A percentile compares a stretch with the other conserved stretches of the same genome.
phyloP scores from a whole-genome alignment of 2,113 vertebrate species.

The Colius striatus region DNA sequence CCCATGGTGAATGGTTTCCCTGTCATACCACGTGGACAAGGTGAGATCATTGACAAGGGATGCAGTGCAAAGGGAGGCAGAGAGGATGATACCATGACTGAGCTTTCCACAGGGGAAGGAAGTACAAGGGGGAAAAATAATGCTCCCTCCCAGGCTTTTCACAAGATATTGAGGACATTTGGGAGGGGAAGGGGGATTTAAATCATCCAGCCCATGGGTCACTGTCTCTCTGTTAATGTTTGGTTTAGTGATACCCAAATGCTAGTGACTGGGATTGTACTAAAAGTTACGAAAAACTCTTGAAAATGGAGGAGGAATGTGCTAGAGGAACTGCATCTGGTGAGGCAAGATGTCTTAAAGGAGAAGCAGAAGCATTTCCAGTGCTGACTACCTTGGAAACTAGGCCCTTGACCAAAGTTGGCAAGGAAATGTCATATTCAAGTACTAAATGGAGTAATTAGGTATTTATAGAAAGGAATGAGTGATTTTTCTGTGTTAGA shows the following conservation, averaged over 20 bases:
- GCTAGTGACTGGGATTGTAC: not conserved
- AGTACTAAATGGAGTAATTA: not conserved
- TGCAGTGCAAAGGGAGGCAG: not conserved
- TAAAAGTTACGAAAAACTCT: not conserved
- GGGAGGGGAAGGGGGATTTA: not conserved
- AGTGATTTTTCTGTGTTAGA: not conserved
- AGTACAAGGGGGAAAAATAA: not conserved
- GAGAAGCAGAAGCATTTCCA: not conserved
- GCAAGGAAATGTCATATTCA: not conserved
- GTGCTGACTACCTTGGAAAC: not conserved
- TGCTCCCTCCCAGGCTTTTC: not conserved
- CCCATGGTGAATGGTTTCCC: not conserved
- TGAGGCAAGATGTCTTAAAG: not conserved
- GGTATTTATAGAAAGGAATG: not conserved
- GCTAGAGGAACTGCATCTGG: not conserved
- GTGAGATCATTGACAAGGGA: not conserved
- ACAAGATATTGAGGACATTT: not conserved
- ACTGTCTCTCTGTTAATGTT: not conserved
- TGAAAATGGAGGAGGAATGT: not conserved
- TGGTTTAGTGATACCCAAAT: not conserved
- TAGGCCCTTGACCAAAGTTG: not conserved
- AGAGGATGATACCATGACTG: not conserved
- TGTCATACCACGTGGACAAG: accelerated
- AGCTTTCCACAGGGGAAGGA: not conserved
- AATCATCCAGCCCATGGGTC: not conserved